Evolutionary conservation across 2,113 vertebrate genomes (phyloP).

Genomic region (Vombatus ursinus): DNA sequence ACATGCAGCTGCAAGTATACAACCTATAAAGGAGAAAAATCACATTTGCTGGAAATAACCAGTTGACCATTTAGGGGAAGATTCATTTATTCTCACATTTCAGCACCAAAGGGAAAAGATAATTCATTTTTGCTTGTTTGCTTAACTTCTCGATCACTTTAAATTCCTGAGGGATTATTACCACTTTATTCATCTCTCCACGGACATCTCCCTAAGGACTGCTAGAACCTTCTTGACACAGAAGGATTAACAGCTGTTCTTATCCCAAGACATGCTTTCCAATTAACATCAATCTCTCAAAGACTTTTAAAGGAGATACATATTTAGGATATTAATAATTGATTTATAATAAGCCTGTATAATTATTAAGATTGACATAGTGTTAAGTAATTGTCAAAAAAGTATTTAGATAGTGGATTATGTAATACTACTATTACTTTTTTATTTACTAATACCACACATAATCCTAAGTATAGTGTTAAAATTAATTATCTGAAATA

Average conservation of each 20-base stretch:
- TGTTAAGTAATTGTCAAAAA: slow-evolving; percentile 53
- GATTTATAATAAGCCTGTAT: background rate
- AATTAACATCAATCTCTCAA: slow-evolving; percentile 42
- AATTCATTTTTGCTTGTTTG: background rate
- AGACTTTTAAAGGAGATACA: slow-evolving; percentile 7
- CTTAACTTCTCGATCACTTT: background rate
- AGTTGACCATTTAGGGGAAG: background rate
- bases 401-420: slow-evolving; percentile 20
- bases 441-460: background rate
- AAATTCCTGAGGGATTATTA: slow-evolving; percentile 14
- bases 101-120: background rate
- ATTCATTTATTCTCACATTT: slow-evolving; percentile 26
- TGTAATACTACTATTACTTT: background rate
- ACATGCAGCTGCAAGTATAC: background rate
- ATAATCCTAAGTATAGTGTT: background rate
- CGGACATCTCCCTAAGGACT: background rate
- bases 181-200: background rate
- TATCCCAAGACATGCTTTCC: slow-evolving; percentile 32
- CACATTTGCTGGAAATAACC: slow-evolving; percentile 11
- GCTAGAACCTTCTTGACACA: background rate
- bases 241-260: slow-evolving; percentile 27
- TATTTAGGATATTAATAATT: slow-evolving; percentile 50
- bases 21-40: background rate
- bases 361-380: slow-evolving; percentile 65
- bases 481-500: background rate